Evolutionary conservation across 2,888 invertebrate genomes (phyloP).

Genomic region (Agapostemon virescens): DNA sequence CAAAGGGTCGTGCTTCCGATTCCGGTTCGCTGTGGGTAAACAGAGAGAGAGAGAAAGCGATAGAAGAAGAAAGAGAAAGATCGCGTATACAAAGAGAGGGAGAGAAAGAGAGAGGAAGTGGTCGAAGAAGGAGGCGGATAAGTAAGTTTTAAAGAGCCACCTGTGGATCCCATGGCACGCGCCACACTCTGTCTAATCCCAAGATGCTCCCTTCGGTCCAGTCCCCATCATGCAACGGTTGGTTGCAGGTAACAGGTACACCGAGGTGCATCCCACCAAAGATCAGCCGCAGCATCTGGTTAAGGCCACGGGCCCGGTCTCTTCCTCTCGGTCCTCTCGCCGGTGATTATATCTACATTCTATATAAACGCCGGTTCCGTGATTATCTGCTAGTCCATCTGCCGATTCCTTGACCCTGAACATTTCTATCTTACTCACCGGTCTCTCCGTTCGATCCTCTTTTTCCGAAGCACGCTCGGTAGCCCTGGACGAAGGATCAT

Average conservation of each 20-base stretch:
- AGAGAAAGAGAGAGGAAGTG: slow-evolving; percentile 11
- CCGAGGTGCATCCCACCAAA: slow-evolving; percentile 61
- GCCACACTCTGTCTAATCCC: slow-evolving; percentile 74
- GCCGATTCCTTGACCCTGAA: slow-evolving; percentile 53
- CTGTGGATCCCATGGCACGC: slow-evolving; percentile 75
- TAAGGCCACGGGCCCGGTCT: slow-evolving; percentile 42
- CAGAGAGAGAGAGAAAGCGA: background rate
- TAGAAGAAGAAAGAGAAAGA: background rate
- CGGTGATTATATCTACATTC: slow-evolving; percentile 66
- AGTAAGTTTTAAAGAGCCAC: slow-evolving; percentile 75
- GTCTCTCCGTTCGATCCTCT: background rate
- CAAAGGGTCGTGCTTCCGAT: slow-evolving; percentile 35
- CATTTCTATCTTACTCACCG: slow-evolving; percentile 47
- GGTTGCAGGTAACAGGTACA: slow-evolving; percentile 71
- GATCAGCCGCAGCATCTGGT: slow-evolving; percentile 56
- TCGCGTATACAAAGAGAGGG: background rate
- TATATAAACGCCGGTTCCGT: slow-evolving; percentile 63
- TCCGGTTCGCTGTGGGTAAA: slow-evolving; percentile 50
- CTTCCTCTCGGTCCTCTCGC: slow-evolving; percentile 47
- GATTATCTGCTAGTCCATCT: slow-evolving; percentile 61
- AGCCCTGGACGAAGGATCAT: slow-evolving; percentile 27
- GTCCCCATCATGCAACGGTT: slow-evolving; percentile 64
- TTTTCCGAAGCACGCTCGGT: slow-evolving; percentile 19
- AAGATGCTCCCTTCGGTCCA: slow-evolving; percentile 69
- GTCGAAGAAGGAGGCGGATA: slow-evolving; percentile 57